These are phyloP conservation scores for Drosophila miranda DNA, from an alignment of 1,140 invertebrate species.

Conservation along the genomic window DNA sequence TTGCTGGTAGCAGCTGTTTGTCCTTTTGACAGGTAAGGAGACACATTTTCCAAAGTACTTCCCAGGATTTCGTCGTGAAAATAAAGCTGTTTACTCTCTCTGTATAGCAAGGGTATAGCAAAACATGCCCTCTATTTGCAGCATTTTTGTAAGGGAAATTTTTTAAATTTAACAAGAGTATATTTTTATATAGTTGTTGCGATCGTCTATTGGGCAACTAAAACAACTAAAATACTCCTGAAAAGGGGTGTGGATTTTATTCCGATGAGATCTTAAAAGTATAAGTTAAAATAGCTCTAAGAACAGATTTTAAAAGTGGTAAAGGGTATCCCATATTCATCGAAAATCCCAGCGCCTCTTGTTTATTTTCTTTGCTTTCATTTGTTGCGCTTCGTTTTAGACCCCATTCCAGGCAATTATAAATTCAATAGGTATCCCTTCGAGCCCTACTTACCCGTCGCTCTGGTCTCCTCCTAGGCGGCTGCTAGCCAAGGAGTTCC, in stretches of 20 bases:
- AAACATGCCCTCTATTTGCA: conserved; percentile 9
- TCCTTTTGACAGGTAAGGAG: conserved; percentile 61
- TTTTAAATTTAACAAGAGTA: conserved; percentile 11
- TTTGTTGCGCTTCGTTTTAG: not conserved
- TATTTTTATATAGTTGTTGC: not conserved
- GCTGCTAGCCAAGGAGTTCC: conserved; percentile 68
- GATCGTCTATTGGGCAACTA: too few species aligned
- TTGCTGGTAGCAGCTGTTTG: conserved; percentile 56
- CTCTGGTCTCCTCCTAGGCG: conserved; percentile 63
- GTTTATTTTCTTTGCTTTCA: not conserved
- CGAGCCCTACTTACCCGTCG: conserved; percentile 54
- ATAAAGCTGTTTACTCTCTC: conserved; percentile 11
- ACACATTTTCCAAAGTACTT: conserved; percentile 26
- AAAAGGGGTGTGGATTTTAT: too few species aligned
- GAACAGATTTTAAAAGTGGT: not conserved
- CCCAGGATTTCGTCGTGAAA: conserved; percentile 33
- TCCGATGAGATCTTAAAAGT: too few species aligned
- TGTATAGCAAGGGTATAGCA: not conserved
- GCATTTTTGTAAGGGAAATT: conserved; percentile 3
- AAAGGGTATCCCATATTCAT: too few species aligned
- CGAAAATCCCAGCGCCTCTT: too few species aligned
- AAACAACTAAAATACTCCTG: too few species aligned
- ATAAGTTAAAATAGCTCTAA: too few species aligned
- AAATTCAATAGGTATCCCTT: not conserved
- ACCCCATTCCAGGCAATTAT: conserved; percentile 5